Percentiles rank a stretch among this genome's conserved stretches.
These are phyloP conservation scores for Datnioides undecimradiatus DNA, from an alignment of 2,113 vertebrate genomes.

Conservation along the genomic window DNA sequence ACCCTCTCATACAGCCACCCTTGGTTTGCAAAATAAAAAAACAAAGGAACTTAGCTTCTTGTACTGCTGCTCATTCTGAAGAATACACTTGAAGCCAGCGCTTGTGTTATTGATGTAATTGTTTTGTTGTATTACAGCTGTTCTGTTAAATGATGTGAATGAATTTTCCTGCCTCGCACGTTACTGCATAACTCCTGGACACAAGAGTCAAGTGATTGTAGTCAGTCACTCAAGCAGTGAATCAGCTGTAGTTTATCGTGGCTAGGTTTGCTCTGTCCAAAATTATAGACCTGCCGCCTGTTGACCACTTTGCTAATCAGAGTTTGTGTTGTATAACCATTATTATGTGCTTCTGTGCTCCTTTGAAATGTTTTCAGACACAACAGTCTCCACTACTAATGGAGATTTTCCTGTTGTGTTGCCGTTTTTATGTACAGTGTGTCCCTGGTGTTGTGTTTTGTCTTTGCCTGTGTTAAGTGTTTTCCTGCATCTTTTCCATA, in stretches of 20 bases:
- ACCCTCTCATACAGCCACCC: neutral
- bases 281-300: neutral
- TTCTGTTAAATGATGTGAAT: neutral
- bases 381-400: constrained; percentile 23
- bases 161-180: neutral
- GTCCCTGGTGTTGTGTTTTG: constrained; percentile 11
- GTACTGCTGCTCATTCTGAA: neutral
- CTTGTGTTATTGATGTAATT: neutral
- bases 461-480: neutral
- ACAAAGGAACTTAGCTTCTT: too few relatives aligned
- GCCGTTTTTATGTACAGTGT: neutral
- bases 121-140: too few relatives aligned
- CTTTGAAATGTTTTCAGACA: constrained; percentile 24
- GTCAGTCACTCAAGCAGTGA: neutral
- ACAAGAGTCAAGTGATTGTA: neutral
- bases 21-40: too few relatives aligned
- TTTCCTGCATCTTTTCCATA: constrained; percentile 10
- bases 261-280: neutral
- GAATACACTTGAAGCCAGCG: neutral
- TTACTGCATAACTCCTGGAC: neutral
- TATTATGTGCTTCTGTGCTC: neutral
- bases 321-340: neutral
- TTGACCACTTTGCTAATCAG: neutral
- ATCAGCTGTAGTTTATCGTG: neutral
- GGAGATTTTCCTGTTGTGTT: constrained; percentile 45